Evolutionary conservation across 2,888 invertebrate species (phyloP).

Genomic region (Encarsia formosa): DNA sequence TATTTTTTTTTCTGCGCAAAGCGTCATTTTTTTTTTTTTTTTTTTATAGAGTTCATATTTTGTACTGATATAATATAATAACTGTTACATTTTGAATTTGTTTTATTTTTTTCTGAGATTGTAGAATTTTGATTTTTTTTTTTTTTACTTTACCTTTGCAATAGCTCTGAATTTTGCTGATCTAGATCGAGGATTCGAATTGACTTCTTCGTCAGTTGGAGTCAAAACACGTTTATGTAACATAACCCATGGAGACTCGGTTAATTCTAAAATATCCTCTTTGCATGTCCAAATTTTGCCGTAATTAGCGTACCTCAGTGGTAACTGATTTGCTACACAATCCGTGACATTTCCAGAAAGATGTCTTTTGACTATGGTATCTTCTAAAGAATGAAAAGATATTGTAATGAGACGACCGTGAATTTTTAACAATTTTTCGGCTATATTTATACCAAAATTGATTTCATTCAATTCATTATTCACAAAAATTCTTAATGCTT

Average conservation of each 20-base stretch:
- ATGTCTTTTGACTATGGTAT: constrained; percentile 88
- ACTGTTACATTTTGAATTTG: constrained; percentile 9
- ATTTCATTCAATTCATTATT: constrained; percentile 95
- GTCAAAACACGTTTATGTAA: constrained; percentile 76
- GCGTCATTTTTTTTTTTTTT: too few relatives aligned
- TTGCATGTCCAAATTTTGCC: constrained; percentile 56
- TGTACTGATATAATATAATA: constrained; percentile 20
- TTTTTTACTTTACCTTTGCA: constrained; percentile 60
- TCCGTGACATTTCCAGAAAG: constrained; percentile 72
- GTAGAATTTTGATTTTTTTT: not conserved
- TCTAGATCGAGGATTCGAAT: constrained; percentile 76
- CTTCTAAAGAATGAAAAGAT: constrained; percentile 91
- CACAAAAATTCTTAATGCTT: constrained; percentile 90
- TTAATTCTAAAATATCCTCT: constrained; percentile 59
- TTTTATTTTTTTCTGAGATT: not conserved
- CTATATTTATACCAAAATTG: constrained; percentile 78
- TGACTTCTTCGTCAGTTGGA: constrained; percentile 71
- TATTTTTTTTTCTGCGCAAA: not conserved
- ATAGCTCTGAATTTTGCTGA: constrained; percentile 88
- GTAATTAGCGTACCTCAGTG: constrained; percentile 68
- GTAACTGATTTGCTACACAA: constrained; percentile 66
- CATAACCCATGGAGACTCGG: constrained; percentile 70
- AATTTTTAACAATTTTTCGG: constrained; percentile 71
- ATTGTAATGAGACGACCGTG: constrained; percentile 78
- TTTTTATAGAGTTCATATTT: constrained; percentile 20